Conservation (phyloP, 2,888 invertebrate species). For the Lasioglossum lativentre region DNA sequence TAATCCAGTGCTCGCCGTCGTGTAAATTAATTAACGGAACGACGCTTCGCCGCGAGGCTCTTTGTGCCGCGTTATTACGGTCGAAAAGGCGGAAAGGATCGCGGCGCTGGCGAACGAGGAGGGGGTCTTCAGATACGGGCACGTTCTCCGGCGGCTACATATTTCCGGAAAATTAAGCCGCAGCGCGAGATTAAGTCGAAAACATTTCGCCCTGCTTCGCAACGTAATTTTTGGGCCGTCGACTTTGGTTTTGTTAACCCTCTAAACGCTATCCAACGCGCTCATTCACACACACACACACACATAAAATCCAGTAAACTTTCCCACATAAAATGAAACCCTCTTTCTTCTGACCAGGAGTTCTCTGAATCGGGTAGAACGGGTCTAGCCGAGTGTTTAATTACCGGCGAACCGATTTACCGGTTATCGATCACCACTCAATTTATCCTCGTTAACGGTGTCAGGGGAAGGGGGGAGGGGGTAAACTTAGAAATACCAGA, state of each 20-base stretch:
- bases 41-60: conserved; percentile 45
- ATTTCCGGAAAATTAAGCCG: conserved; percentile 66
- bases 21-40: conserved; percentile 70
- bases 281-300: not conserved
- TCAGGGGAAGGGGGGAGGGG: not conserved
- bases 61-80: conserved; percentile 60
- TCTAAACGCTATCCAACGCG: too few relatives aligned
- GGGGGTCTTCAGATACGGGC: conserved; percentile 52
- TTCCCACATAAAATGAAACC: conserved; percentile 13
- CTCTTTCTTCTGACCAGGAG: not conserved
- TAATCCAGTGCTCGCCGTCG: conserved; percentile 56
- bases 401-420: not conserved
- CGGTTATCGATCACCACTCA: conserved; percentile 3
- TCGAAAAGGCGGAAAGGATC: conserved; percentile 65
- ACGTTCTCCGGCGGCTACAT: conserved; percentile 39
- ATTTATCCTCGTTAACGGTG: conserved; percentile 39
- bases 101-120: conserved; percentile 36
- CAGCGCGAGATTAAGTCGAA: conserved; percentile 58
- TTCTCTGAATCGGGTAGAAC: not conserved
- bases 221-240: conserved; percentile 40
- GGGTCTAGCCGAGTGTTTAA: not conserved
- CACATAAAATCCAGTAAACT: not conserved
- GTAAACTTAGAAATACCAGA: conserved; percentile 13
- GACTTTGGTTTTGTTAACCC: not conserved
- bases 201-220: conserved; percentile 44